phyloP scores from a whole-genome alignment of 2,797 vertebrate species.

The Cryptoblepharus egeriae region DNA sequence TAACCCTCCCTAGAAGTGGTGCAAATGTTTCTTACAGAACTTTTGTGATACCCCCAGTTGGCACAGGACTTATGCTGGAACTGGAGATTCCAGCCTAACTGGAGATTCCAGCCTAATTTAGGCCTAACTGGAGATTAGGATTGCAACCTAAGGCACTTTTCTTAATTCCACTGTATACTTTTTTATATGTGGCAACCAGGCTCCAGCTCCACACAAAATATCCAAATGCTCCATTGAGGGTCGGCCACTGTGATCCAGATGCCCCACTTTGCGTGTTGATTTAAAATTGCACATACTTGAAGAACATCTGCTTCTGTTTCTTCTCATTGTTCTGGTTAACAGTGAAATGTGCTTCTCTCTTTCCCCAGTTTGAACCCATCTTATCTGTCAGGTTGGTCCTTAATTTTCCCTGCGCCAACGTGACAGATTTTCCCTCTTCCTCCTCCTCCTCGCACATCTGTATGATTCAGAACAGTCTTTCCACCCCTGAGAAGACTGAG shows the following conservation, averaged over 20 bases:
- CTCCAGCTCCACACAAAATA: not conserved
- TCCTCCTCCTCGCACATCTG: slow-evolving; percentile 61
- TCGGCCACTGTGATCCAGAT: not conserved
- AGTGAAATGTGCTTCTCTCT: not conserved
- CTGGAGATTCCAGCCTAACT: too few relatives aligned
- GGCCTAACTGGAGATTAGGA: too few relatives aligned
- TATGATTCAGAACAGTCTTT: slow-evolving; percentile 75
- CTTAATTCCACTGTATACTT: too few relatives aligned
- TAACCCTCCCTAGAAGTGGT: too few relatives aligned
- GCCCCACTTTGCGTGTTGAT: slow-evolving; percentile 22
- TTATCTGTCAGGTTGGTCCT: slow-evolving; percentile 81
- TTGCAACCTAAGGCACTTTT: too few relatives aligned
- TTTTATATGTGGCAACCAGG: too few relatives aligned
- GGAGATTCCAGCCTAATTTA: too few relatives aligned
- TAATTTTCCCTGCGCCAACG: slow-evolving; percentile 67
- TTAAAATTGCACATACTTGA: slow-evolving; percentile 43
- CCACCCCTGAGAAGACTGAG: slow-evolving; percentile 82
- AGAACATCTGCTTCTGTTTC: not conserved
- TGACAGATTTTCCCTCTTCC: slow-evolving; percentile 67
- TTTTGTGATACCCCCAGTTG: too few relatives aligned
- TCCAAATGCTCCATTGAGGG: too few relatives aligned
- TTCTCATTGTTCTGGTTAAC: slow-evolving; percentile 32
- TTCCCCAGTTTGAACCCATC: slow-evolving; percentile 62
- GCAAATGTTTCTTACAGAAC: too few relatives aligned
- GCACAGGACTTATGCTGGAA: too few relatives aligned